These are phyloP conservation scores for Penelope pileata DNA, from an alignment of 2,113 vertebrate genomes.

Conservation along the genomic window DNA sequence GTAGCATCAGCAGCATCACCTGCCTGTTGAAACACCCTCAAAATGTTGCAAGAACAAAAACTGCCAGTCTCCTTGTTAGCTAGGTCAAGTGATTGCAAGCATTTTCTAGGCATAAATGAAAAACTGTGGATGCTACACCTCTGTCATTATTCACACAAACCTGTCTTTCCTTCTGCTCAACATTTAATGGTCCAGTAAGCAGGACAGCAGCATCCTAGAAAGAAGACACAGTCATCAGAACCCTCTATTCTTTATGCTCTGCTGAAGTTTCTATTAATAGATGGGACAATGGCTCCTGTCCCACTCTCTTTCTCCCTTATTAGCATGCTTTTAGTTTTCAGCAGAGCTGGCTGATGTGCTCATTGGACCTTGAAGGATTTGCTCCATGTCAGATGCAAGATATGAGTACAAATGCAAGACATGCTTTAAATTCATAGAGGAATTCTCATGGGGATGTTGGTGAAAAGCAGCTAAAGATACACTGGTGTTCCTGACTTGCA, in stretches of 20 bases:
- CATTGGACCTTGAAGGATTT: constrained; percentile 32
- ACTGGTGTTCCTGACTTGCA: neutral
- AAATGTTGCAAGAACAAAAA: neutral
- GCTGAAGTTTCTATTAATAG: constrained; percentile 37
- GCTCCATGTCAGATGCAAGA: neutral
- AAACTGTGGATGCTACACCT: neutral
- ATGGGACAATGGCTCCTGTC: neutral
- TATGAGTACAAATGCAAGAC: neutral
- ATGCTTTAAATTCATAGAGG: neutral
- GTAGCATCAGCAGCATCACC: too few relatives aligned
- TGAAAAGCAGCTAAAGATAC: neutral
- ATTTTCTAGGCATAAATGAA: neutral
- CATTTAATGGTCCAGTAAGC: constrained; percentile 4
- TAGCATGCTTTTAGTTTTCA: neutral
- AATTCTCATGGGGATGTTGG: neutral
- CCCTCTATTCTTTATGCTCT: neutral
- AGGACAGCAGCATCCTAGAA: constrained; percentile 6
- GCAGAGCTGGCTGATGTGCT: constrained; percentile 10
- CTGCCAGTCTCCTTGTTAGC: neutral
- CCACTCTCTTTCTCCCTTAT: neutral
- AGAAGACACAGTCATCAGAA: neutral
- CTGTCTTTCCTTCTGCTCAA: constrained; percentile 43
- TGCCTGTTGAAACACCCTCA: accelerated
- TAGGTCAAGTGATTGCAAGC: neutral
- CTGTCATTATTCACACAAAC: constrained; percentile 22